Evolutionary conservation across 1,140 invertebrate genomes (phyloP), one percentile per base, ranked within the genome.

Genomic region (Dufourea novaeangliae): DNA sequence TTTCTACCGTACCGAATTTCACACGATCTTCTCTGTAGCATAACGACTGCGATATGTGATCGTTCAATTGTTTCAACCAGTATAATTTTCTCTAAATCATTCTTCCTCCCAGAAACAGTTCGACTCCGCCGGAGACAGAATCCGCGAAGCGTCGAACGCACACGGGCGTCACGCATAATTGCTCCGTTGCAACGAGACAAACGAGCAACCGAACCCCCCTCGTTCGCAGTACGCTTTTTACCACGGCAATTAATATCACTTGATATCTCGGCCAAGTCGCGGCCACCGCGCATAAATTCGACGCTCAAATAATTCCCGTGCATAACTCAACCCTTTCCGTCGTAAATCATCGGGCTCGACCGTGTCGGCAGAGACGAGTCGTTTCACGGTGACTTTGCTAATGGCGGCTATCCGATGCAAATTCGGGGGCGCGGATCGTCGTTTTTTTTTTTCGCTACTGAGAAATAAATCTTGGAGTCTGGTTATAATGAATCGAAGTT

Each of bases 241-340:
- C 73, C 82, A 83, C 52, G 76, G 87, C 86, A 88, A 91, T 91
- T 90, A 91, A 90, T 90, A 90, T 88, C 87, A 88, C 88, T 84
- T 87, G 82, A 78, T 78, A 82, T 54, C 67, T 64, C 37, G 29
- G 57, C 70, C 52, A 78, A 78, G 70, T 61, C 77, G 81, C 71
- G 63, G 73, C 57, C 80, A 88, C 29, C 46, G 67, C 76, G 79
- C 85, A 89, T 90, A 89, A 90, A 90, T 90, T 90, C 86, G 82
- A 79, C 86, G 87, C 76, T 83, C 86, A 88, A 90, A 91, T 90
- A 89, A 79, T 91, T 90, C 87, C 90, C 85, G n/a, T 82, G 80
- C 77, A 85, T 88, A 88, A 90, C 90, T 90, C 84, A 89, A 89
- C 89, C 88, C 87, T 90, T 90, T 87, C 25, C 25, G 67, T 66